phyloP scores from a whole-genome alignment of 2,797 vertebrate species.

The Alfaro cultratus region DNA sequence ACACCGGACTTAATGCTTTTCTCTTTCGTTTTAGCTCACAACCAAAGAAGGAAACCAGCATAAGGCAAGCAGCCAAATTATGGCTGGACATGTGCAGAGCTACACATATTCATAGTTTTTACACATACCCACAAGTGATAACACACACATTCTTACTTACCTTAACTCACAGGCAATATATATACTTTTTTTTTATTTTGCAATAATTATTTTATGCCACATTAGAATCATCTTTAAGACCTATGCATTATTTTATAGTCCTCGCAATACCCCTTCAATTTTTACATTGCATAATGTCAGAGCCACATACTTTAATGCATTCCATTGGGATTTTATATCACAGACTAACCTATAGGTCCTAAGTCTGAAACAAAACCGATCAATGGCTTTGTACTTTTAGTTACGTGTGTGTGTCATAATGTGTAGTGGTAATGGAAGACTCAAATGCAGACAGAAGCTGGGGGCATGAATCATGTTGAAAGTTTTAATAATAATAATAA shows the following conservation, averaged over 20 bases:
- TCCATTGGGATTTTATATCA: neutral
- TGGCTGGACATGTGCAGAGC: constrained; percentile 33
- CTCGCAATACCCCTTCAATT: neutral
- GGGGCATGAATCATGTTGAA: too few species aligned
- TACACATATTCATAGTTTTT: constrained; percentile 41
- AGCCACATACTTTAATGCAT: neutral
- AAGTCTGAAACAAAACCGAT: neutral
- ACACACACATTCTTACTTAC: constrained; percentile 1
- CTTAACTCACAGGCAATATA: neutral
- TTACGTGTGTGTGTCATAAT: too few species aligned
- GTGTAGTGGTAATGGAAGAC: too few species aligned
- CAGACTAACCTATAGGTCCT: neutral
- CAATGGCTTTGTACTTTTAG: neutral
- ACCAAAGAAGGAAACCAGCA: constrained; percentile 44
- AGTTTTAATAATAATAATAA: too few species aligned
- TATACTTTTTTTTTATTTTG: constrained; percentile 5
- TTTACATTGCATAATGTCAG: neutral
- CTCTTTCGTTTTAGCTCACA: constrained; percentile 51
- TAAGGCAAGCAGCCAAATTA: constrained; percentile 48
- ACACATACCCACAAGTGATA: constrained; percentile 18
- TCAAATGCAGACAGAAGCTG: too few species aligned
- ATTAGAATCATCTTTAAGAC: neutral
- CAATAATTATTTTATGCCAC: neutral
- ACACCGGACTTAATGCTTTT: constrained; percentile 35
- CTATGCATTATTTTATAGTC: neutral